Percentiles rank a stretch among this genome's conserved stretches.
These are phyloP conservation scores for Pipa parva DNA, from an alignment of 2,113 vertebrate genomes.

Conservation along the genomic window DNA sequence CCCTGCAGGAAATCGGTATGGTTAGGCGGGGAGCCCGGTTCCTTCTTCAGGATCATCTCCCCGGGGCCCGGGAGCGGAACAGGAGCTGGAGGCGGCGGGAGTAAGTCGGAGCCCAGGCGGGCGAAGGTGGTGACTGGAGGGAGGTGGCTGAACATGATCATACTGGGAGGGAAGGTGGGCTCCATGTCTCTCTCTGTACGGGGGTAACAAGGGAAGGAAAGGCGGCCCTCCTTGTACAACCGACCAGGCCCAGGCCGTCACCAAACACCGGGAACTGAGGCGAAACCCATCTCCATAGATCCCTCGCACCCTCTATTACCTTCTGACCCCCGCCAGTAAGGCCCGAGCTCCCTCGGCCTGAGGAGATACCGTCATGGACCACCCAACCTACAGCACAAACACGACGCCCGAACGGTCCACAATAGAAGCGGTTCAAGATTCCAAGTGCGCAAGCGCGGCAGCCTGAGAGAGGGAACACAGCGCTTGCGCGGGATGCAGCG, in stretches of 20 bases:
- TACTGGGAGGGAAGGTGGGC: conserved; percentile 56
- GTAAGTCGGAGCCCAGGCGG: conserved; percentile 36
- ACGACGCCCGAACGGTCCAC: conserved; percentile 63
- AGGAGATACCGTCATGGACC: conserved; percentile 53
- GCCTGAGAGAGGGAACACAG: conserved; percentile 48
- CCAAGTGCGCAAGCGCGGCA: conserved; percentile 59
- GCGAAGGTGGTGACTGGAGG: conserved; percentile 76
- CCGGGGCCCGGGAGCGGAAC: neutral
- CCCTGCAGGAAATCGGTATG: conserved; percentile 17
- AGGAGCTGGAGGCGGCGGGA: conserved; percentile 10
- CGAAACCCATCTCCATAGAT: conserved; percentile 43
- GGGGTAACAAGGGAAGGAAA: conserved; percentile 39
- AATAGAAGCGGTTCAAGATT: conserved; percentile 61
- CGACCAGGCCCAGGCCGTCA: conserved; percentile 43
- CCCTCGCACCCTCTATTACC: conserved; percentile 34
- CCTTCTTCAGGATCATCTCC: conserved; percentile 30
- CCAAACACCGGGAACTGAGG: conserved; percentile 36
- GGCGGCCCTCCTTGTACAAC: conserved; percentile 49
- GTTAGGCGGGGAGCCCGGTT: conserved; percentile 13
- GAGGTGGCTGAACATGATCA: conserved; percentile 53
- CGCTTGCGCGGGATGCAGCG: conserved; percentile 1
- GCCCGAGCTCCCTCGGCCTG: conserved; percentile 28
- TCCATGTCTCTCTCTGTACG: conserved; percentile 80
- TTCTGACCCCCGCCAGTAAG: neutral
- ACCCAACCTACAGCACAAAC: conserved; percentile 54